Base-by-base conservation (phyloP, 2,888 invertebrate genomes). In the Nemotelus pantherinus region DNA sequence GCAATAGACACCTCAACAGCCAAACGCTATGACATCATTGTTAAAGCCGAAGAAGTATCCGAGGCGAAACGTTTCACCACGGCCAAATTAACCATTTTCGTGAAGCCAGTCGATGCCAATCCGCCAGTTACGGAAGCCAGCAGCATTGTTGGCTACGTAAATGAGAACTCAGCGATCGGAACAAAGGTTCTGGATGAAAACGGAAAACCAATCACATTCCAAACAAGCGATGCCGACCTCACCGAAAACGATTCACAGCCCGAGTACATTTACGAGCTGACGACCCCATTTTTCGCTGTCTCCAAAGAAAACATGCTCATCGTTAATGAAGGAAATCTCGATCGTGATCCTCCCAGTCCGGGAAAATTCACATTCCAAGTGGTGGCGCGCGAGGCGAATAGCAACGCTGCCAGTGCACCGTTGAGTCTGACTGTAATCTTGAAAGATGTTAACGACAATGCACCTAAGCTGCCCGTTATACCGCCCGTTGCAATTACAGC, bases 361-460 rank as follows among this genome's bases (percentile, higher is more conserved):
- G 94, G 94, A 44, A 92, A 92, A 83, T 95, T 94, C 84, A 92
- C 94, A 83, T 96, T 96, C 85, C 96, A 96, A 89, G 92, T 96
- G 70, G 95, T 96, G 3, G 96, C 95, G 0, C 89, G 96, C 3
- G 96, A 96, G 87, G 92, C 91, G 72, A 91, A 90, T 70, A 94
- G 93, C 0, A 89, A 90, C 45, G 94, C 94, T 0, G 95, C 95
- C 2, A 95, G 95, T 80, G 92, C 95, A 3, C 96, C 96, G 0
- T 88, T 94, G 39, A 93, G 94, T 0, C 85, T 96, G 58, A 91
- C 93, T 0, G 95, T 96, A 0, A 90, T 91, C 63, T 86, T 95
- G 78, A 89, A 93, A 79, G 96, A 96, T 85, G 92, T 93, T 68
- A 96, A 96, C 84, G 96, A 96, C 85, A 96, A 96, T 85, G 91